A percentile compares a stretch with the other conserved stretches of the same genome.
Evolutionary conservation across 2,888 invertebrate genomes (phyloP).

Genomic region (Brachyopa scutellaris): DNA sequence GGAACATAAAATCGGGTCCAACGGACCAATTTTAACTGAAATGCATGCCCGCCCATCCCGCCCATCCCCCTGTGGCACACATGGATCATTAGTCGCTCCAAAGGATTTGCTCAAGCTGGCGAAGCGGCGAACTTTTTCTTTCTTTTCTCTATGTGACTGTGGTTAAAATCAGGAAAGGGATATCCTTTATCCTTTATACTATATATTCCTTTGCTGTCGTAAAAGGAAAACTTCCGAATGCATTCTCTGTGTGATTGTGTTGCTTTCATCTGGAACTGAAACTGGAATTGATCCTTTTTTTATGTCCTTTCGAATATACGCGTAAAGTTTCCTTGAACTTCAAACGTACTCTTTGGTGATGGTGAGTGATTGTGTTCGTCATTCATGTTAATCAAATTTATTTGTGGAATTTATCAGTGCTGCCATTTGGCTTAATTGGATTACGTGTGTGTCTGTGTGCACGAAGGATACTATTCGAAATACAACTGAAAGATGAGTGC

Average conservation of each 20-base stretch:
- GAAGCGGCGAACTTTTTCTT: slow-evolving; percentile 15
- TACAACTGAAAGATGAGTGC: not conserved
- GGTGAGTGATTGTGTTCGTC: slow-evolving; percentile 65
- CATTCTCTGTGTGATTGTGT: slow-evolving; percentile 5
- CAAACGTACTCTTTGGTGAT: slow-evolving; percentile 52
- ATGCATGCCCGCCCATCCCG: slow-evolving; percentile 12
- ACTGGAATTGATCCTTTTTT: not conserved
- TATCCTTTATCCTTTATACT: slow-evolving; percentile 21
- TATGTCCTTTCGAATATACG: too few relatives aligned
- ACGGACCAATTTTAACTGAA: slow-evolving; percentile 58
- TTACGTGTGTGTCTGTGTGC: slow-evolving; percentile 18
- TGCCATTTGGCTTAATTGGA: slow-evolving; percentile 64
- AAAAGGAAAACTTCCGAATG: slow-evolving; percentile 33
- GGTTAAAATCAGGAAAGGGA: slow-evolving; percentile 23
- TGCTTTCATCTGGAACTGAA: slow-evolving; percentile 10
- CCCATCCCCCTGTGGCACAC: slow-evolving; percentile 4
- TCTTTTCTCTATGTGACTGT: not conserved
- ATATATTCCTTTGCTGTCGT: too few relatives aligned
- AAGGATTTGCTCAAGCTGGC: slow-evolving; percentile 39
- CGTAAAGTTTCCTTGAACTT: slow-evolving; percentile 16
- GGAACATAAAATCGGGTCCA: slow-evolving; percentile 59
- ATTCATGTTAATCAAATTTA: slow-evolving; percentile 69
- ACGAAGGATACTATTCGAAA: not conserved
- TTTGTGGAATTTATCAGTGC: slow-evolving; percentile 54
- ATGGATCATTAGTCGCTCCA: slow-evolving; percentile 65